These are phyloP conservation scores for Galago senegalensis DNA, from an alignment of 2,797 vertebrate species.

Conservation along the genomic window DNA sequence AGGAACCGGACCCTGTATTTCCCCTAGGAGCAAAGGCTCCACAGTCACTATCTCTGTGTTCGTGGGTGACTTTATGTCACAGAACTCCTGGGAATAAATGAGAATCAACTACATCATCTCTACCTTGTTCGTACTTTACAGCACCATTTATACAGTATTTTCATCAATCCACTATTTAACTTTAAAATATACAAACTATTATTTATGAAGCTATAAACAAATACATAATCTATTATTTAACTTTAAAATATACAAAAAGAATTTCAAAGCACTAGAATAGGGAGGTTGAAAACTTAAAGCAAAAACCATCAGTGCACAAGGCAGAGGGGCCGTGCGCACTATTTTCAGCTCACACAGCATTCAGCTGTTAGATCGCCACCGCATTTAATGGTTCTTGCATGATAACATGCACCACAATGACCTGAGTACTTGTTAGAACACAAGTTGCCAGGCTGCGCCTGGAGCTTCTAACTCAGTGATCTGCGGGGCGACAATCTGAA, in stretches of 20 bases:
- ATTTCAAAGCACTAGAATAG: neutral
- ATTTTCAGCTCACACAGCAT: neutral
- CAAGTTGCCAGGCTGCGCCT: neutral
- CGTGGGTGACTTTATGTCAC: neutral
- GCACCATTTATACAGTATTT: neutral
- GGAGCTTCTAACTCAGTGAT: neutral
- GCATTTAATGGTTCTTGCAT: neutral
- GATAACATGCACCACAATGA: no score
- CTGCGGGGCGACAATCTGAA: neutral
- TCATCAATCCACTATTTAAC: neutral
- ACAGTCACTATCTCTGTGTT: neutral
- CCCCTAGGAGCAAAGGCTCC: neutral
- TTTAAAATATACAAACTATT: neutral
- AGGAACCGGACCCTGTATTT: neutral
- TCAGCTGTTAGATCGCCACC: neutral
- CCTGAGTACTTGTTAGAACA: neutral
- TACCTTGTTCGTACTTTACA: neutral
- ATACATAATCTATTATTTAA: neutral
- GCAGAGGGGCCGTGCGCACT: accelerated
- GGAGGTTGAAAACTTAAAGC: neutral
- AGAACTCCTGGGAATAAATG: neutral
- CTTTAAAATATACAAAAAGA: neutral
- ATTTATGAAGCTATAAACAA: no score
- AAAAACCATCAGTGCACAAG: no score
- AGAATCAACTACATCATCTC: neutral